Base-by-base conservation (phyloP, 2,888 invertebrate genomes). In the Margaritifera margaritifera region DNA sequence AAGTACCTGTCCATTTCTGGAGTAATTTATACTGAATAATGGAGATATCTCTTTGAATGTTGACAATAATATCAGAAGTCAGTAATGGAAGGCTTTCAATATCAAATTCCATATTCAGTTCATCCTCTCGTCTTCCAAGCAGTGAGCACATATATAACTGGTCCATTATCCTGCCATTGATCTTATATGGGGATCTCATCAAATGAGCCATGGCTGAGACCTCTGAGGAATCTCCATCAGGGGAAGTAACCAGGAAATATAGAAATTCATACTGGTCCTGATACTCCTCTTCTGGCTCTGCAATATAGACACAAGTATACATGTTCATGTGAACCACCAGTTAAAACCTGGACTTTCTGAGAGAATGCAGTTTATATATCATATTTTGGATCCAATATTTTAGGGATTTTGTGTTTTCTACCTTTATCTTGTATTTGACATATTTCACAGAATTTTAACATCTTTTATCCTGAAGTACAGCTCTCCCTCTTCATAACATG, bases 211-310 rank as follows among this genome's bases (percentile, higher is more conserved):
- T 56, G 6, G 76, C 74, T 53, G 60, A 74, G 52, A 67, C 74
- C 18, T 53, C 42, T 25, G 74, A 59, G 19, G 60, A n/a, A 27
- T 56, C 53, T 22, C 71, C 62, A 56, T 71, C 68, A 77, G 74
- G 77, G 72, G 72, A 70, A 63, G 78, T 74, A 65, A 80, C 68
- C n/a, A 80, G 59, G 64, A 82, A 79, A 62, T 79, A 74, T 11
- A 79, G 63, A 60, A 74, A 82, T 57, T 79, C 77, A 64, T 72
- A 74, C 56, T 75, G 69, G n/a, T 71, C 72, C 50, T 75, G 71
- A 4, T 74, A 66, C 20, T 80, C 81, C 59, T 82, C 81, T 51
- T 82, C 81, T 59, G 79, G 80, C 54, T 82, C 81, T 82, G 63
- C 31, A 71, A 74, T 20, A 27, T 50, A 63, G 11, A 42, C 15